Conservation (phyloP, 1,140 invertebrate genomes). For the Heliothis virescens region DNA sequence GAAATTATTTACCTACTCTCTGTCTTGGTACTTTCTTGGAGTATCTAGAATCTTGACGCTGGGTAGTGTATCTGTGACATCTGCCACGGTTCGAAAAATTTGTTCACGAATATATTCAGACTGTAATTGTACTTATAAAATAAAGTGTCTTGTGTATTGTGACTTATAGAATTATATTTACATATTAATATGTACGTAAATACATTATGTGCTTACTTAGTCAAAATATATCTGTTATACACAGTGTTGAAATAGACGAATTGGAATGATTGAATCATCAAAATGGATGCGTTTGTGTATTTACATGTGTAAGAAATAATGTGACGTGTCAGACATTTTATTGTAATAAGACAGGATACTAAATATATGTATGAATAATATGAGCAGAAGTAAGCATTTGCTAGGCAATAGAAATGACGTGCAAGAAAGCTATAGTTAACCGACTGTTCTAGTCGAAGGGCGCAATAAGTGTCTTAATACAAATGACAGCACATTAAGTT, state of each 20-base stretch:
- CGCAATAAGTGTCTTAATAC: not conserved
- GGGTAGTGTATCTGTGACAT: too few relatives aligned
- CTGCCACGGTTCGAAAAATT: not conserved
- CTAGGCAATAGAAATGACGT: too few relatives aligned
- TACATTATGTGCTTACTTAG: constrained; percentile 12
- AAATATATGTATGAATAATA: too few relatives aligned
- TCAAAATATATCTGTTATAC: not conserved
- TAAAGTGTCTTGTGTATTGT: constrained; percentile 42
- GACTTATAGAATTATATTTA: constrained; percentile 37
- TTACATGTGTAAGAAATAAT: not conserved
- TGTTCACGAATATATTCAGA: not conserved
- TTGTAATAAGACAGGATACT: too few relatives aligned
- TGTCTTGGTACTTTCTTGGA: too few relatives aligned
- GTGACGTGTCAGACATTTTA: not conserved
- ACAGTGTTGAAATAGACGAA: constrained; percentile 9
- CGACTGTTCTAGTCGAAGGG: too few relatives aligned
- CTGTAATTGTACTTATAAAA: constrained; percentile 20
- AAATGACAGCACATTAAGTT: too few relatives aligned
- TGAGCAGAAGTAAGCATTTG: too few relatives aligned
- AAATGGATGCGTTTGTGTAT: not conserved
- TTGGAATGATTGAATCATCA: constrained; percentile 8
- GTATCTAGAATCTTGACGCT: too few relatives aligned
- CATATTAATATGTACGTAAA: not conserved
- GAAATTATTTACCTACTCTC: not conserved
- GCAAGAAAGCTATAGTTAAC: too few relatives aligned